Percentiles rank a stretch among this genome's conserved stretches.
These are phyloP conservation scores for Protobothrops mucrosquamatus DNA, from an alignment of 2,113 vertebrate species.

Conservation along the genomic window DNA sequence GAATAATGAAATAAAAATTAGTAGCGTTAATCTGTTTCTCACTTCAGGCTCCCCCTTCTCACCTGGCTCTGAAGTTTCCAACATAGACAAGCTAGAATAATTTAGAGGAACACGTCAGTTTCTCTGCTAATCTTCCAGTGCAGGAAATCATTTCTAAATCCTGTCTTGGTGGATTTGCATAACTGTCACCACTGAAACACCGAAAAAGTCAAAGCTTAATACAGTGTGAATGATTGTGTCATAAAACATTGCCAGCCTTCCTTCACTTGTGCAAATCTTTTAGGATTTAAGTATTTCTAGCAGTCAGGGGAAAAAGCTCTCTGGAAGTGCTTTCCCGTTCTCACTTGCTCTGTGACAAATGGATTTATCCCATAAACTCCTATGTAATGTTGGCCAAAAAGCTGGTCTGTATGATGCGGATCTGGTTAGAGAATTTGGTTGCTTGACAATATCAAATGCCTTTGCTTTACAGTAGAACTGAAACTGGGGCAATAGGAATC, in stretches of 20 bases:
- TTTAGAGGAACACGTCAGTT: constrained; percentile 51
- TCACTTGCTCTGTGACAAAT: neutral
- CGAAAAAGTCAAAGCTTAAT: constrained; percentile 62
- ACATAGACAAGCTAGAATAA: constrained; percentile 3
- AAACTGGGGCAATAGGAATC: neutral
- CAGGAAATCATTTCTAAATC: constrained; percentile 63
- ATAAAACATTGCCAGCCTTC: constrained; percentile 60
- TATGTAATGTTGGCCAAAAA: neutral
- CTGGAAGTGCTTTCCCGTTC: neutral
- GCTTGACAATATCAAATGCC: neutral
- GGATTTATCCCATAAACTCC: neutral
- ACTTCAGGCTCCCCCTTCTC: constrained; percentile 22
- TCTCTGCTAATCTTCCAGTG: constrained; percentile 57
- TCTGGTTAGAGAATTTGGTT: neutral
- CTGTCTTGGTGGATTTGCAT: constrained; percentile 67
- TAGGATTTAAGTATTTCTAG: constrained; percentile 58
- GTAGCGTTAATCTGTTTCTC: constrained; percentile 39
- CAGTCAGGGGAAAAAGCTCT: neutral
- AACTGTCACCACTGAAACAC: constrained; percentile 51
- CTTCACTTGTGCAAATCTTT: constrained; percentile 59
- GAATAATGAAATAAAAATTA: constrained; percentile 36
- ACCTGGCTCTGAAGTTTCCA: constrained; percentile 31
- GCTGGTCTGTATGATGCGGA: neutral
- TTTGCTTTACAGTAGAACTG: neutral
- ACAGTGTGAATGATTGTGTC: constrained; percentile 67